Evolutionary conservation across 92 coral and sea anemone genomes (phyloP).

Genomic region (Epizoanthus stellaris): DNA sequence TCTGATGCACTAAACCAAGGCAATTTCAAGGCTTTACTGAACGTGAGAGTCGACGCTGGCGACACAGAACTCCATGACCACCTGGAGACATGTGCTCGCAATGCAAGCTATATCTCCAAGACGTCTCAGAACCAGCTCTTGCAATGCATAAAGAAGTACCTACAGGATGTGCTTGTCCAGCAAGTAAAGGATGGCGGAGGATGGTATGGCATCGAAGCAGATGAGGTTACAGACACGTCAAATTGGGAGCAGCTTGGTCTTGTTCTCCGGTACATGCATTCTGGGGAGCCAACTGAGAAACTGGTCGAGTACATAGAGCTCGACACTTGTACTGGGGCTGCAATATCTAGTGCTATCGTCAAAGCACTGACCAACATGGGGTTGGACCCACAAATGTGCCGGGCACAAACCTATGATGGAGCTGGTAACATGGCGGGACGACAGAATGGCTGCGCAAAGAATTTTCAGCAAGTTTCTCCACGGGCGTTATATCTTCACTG

Average conservation of each 20-base stretch:
- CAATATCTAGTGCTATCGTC: slow-evolving; percentile 11
- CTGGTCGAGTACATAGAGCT: slow-evolving; percentile 53
- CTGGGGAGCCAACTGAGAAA: slow-evolving; percentile 59
- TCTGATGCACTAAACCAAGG: no score
- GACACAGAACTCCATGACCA: slow-evolving; percentile 63
- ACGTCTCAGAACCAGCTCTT: slow-evolving; percentile 67
- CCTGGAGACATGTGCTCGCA: slow-evolving; percentile 60
- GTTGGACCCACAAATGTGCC: slow-evolving; percentile 60
- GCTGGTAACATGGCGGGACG: slow-evolving; percentile 66
- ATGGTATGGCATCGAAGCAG: slow-evolving; percentile 67
- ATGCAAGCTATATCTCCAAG: slow-evolving; percentile 61
- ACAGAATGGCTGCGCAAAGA: slow-evolving; percentile 63
- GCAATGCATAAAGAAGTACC: slow-evolving; percentile 64
- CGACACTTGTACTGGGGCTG: slow-evolving; percentile 35
- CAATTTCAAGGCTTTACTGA: neutral
- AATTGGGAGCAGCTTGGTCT: slow-evolving; percentile 79
- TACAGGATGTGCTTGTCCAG: slow-evolving; percentile 56
- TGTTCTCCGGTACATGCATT: slow-evolving; percentile 61
- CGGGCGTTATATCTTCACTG: slow-evolving; percentile 50
- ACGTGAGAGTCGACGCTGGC: slow-evolving; percentile 58
- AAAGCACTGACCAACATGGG: slow-evolving; percentile 34
- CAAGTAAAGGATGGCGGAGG: slow-evolving; percentile 66
- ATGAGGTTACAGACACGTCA: slow-evolving; percentile 64
- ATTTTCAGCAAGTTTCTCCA: slow-evolving; percentile 52
- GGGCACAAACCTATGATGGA: slow-evolving; percentile 67